Percentiles rank a stretch among this genome's conserved stretches.
Evolutionary conservation across 1,140 invertebrate species (phyloP).

Genomic region (Antheraea pernyi): DNA sequence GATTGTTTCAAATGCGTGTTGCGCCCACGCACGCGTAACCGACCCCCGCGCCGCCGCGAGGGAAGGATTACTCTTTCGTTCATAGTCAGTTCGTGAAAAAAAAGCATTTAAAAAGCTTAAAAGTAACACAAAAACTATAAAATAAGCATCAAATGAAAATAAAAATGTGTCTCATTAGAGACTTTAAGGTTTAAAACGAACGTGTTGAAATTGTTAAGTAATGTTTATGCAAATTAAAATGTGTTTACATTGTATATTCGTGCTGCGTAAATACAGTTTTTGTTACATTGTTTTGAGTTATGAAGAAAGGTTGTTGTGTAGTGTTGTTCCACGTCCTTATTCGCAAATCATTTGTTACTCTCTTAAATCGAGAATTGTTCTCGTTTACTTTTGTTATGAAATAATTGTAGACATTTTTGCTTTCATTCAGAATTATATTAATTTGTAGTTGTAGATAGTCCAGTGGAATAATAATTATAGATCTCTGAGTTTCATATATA

Average conservation of each 20-base stretch:
- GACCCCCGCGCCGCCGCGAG: no score
- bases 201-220: background rate
- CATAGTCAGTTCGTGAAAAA: no score
- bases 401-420: no score
- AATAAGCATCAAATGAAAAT: background rate
- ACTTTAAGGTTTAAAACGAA: background rate
- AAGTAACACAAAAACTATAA: background rate
- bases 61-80: no score
- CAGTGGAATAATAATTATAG: no score
- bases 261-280: background rate
- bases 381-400: no score
- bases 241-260: background rate
- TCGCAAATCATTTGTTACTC: background rate
- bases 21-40: no score
- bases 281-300: background rate
- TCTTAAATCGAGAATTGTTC: no score
- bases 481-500: no score
- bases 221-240: background rate
- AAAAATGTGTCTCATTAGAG: background rate
- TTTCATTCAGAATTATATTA: no score
- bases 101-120: background rate
- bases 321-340: background rate
- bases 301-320: background rate
- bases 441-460: no score
- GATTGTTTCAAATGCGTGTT: no score